These are phyloP conservation scores for Sebastes steindachneri DNA, from an alignment of 2,797 vertebrate genomes.

Conservation along the genomic window DNA sequence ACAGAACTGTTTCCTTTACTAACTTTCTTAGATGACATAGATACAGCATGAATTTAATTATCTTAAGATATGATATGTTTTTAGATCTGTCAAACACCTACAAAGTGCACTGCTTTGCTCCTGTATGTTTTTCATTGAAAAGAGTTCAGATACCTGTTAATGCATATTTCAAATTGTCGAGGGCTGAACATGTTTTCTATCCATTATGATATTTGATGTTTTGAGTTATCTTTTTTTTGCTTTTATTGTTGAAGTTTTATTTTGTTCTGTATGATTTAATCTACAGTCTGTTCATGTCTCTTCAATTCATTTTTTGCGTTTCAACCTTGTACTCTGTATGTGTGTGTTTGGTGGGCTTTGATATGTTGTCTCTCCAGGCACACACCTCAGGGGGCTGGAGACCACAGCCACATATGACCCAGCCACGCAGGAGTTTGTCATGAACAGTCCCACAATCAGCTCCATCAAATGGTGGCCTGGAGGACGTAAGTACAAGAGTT, in stretches of 20 bases:
- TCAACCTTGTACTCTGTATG: background rate
- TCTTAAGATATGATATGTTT: background rate
- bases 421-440: conserved; percentile 93
- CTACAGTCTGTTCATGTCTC: background rate
- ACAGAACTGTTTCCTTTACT: background rate
- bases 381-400: conserved; percentile 94
- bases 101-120: conserved; percentile 14
- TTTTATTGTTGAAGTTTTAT: background rate
- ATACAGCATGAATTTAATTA: background rate
- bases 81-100: conserved; percentile 76
- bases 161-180: background rate
- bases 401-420: conserved; percentile 97
- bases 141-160: background rate
- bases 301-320: background rate
- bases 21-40: no score
- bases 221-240: background rate
- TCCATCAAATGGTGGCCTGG: conserved; percentile 99
- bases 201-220: background rate
- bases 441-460: conserved; percentile 96
- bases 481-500: conserved; percentile 88
- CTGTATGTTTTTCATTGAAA: background rate
- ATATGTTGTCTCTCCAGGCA: conserved; percentile 80
- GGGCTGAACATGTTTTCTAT: conserved; percentile 3
- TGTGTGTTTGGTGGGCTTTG: conserved; percentile 12
- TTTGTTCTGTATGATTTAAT: background rate